Evolutionary conservation across 35 echinoderm and acorn worm genomes (phyloP).

Genomic region (Hemicentrotus pulcherrimus): DNA sequence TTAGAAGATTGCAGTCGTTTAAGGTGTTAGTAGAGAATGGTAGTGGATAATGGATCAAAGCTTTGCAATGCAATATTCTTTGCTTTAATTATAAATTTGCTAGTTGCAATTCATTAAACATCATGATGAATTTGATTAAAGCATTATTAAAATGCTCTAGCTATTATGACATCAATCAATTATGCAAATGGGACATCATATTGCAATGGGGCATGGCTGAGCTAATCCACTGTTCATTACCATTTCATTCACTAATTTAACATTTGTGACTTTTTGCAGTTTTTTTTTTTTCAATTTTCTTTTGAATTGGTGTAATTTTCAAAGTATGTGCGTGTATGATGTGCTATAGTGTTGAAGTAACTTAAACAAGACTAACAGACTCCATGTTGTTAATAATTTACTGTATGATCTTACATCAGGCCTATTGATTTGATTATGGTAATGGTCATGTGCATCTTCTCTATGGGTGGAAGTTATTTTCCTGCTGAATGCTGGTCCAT

Average conservation of each 20-base stretch:
- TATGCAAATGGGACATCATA: not conserved
- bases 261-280: not conserved
- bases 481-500: not conserved
- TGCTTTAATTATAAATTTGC: no score
- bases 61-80: not conserved
- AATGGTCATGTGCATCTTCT: not conserved
- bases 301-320: not conserved
- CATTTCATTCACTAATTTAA: not conserved
- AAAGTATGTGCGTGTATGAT: not conserved
- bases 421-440: not conserved
- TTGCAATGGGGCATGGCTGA: not conserved
- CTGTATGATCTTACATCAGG: not conserved
- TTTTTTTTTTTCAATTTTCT: not conserved
- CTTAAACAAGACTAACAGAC: not conserved
- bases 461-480: not conserved
- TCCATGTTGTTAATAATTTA: not conserved
- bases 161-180: no score
- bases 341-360: not conserved
- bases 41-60: not conserved
- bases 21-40: not conserved
- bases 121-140: no score
- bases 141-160: no score
- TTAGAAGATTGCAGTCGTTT: not conserved
- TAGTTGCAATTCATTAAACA: no score
- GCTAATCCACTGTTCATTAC: not conserved